These are phyloP conservation scores for Lepetodrilus schrolli DNA, from an alignment of 2,888 invertebrate genomes.

Conservation along the genomic window DNA sequence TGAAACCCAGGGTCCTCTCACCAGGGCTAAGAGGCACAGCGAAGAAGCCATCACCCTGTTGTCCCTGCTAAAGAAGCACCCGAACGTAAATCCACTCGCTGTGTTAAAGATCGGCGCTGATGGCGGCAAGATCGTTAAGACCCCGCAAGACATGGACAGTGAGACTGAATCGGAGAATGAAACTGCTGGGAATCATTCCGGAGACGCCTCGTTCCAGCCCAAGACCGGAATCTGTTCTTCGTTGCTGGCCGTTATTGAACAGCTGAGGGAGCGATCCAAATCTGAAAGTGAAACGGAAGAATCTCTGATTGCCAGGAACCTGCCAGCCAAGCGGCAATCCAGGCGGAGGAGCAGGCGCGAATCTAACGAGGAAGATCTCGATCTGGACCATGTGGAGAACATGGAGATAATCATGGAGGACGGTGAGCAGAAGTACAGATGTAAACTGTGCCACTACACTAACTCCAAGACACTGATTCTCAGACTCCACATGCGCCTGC, in stretches of 20 bases:
- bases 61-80: conserved; percentile 61
- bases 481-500: conserved; percentile 69
- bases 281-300: conserved; percentile 53
- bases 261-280: conserved; percentile 64
- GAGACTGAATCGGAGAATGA: conserved; percentile 33
- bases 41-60: conserved; percentile 62
- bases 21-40: conserved; percentile 27
- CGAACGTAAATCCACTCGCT: conserved; percentile 54
- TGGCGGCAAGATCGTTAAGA: neutral
- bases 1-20: neutral
- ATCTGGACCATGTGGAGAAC: conserved; percentile 57
- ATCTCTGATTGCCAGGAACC: neutral
- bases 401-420: conserved; percentile 62
- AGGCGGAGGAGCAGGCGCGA: conserved; percentile 37
- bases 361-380: conserved; percentile 48
- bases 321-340: neutral
- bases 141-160: neutral
- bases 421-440: conserved; percentile 60
- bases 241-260: conserved; percentile 74
- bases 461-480: conserved; percentile 60
- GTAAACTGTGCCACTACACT: conserved; percentile 72
- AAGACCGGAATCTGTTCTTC: conserved; percentile 70
- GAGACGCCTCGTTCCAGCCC: conserved; percentile 11
- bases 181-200: neutral
- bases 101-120: neutral